Conservation (phyloP, 2,113 vertebrate genomes). For the Pomatorhinus ruficollis region DNA sequence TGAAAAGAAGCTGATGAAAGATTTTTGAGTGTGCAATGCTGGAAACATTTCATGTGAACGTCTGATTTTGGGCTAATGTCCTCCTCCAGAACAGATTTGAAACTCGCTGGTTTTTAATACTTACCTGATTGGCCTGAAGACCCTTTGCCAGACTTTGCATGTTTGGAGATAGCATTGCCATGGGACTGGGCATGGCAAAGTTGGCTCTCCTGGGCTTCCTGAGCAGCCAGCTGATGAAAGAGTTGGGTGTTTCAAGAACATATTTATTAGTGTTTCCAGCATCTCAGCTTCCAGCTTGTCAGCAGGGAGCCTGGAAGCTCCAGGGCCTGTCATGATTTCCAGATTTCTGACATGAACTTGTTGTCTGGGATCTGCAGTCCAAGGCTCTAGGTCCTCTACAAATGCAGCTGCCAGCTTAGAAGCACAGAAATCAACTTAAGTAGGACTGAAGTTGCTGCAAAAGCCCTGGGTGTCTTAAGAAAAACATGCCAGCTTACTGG, state of each 20-base stretch:
- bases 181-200: not conserved
- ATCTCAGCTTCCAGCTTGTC: conserved; percentile 25
- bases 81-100: not conserved
- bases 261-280: not conserved
- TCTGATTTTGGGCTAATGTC: not conserved
- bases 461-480: not conserved
- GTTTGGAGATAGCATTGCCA: not conserved
- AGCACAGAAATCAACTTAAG: not conserved
- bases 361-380: not conserved
- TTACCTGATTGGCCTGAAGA: not conserved
- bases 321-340: not conserved
- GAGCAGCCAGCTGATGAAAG: not conserved
- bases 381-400: not conserved
- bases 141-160: not conserved
- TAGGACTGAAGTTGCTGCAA: not conserved
- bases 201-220: not conserved
- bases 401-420: not conserved
- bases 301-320: conserved; percentile 5
- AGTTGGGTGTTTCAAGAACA: not conserved
- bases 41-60: not conserved
- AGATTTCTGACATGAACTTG: not conserved
- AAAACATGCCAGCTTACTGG: not conserved
- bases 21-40: not conserved
- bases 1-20: not conserved
- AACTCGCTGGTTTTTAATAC: not conserved